Evolutionary conservation across 2,797 vertebrate genomes (phyloP), one percentile per base, ranked within the genome.

Genomic region (Coracias cyanogaster): DNA sequence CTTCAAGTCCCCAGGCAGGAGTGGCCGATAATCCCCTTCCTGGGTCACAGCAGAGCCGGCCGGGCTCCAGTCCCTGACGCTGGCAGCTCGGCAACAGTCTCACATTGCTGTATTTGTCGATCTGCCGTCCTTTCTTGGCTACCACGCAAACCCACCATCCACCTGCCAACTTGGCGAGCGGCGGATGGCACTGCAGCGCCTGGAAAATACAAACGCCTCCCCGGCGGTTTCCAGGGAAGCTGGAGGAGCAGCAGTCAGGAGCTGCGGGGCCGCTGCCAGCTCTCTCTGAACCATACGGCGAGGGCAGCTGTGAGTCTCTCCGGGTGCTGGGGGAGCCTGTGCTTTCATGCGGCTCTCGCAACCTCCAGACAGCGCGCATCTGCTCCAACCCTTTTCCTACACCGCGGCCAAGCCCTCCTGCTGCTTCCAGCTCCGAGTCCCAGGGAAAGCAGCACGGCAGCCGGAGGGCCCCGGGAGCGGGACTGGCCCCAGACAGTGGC

Each of bases 231-330:
- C 64, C 90, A 91, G 94, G 87, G 87, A 37, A 62, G 89, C 66
- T 67, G 89, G 82, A 94, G 93, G 80, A 89, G 77, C 61, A 90
- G 92, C 70, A 87, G 60, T 73, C 87, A 70, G 78, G 90, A 91
- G 86, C 82, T 7, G 3, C 0, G 28, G 74, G 87, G 93, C 62
- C 3, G 31, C 37, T 7, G 85, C 89, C 82, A 89, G 86, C 58
- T 67, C 64, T 31, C 58, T 16, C 58, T 89, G 71, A 93, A 85
- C 69, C 88, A 33, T 79, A 43, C 6, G 3, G 46, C 1, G 54
- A 61, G 91, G 93, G 91, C 91, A 88, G 69, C 85, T 49, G 46
- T 3, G 74, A 82, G 86, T 28, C 71, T 83, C 90, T 73, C 69
- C 31, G 46, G 88, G 88, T 16, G 69, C 87, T 43, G 74, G 71